A percentile compares a stretch with the other conserved stretches of the same genome.
Conservation (phyloP, 2,888 invertebrate species). For the Macrostomum cliftonense region DNA sequence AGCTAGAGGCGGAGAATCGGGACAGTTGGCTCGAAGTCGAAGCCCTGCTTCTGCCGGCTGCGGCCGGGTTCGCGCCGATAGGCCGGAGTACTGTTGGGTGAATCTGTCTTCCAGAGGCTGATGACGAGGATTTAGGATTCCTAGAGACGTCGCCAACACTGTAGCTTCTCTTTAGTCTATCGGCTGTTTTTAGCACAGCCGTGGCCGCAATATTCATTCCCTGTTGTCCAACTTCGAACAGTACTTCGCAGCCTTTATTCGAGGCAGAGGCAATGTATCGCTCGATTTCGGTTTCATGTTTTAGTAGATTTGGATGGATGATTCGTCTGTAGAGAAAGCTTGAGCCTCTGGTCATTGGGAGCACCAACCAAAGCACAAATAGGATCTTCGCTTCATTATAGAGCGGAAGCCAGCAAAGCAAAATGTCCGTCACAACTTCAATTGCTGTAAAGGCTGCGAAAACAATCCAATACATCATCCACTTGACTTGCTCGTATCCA, state of each 20-base stretch:
- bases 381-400: slow-evolving; percentile 1
- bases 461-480: slow-evolving; percentile 2
- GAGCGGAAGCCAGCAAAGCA: neutral
- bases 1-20: too few relatives aligned
- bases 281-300: slow-evolving; percentile 1
- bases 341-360: neutral
- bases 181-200: neutral
- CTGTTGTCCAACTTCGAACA: neutral
- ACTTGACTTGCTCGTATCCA: neutral
- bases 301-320: neutral
- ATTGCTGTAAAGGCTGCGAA: slow-evolving; percentile 1
- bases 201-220: neutral
- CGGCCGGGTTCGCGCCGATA: neutral
- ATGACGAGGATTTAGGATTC: too few relatives aligned
- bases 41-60: too few relatives aligned
- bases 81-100: too few relatives aligned
- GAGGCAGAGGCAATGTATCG: neutral
- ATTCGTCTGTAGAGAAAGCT: slow-evolving; percentile 1
- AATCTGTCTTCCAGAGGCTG: too few relatives aligned
- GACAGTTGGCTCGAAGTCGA: too few relatives aligned
- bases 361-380: neutral
- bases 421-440: slow-evolving; percentile 1
- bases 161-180: too few relatives aligned
- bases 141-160: too few relatives aligned
- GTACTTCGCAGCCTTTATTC: neutral